These are phyloP conservation scores for Falco concolor DNA, from an alignment of 2,797 vertebrate genomes.

Conservation along the genomic window DNA sequence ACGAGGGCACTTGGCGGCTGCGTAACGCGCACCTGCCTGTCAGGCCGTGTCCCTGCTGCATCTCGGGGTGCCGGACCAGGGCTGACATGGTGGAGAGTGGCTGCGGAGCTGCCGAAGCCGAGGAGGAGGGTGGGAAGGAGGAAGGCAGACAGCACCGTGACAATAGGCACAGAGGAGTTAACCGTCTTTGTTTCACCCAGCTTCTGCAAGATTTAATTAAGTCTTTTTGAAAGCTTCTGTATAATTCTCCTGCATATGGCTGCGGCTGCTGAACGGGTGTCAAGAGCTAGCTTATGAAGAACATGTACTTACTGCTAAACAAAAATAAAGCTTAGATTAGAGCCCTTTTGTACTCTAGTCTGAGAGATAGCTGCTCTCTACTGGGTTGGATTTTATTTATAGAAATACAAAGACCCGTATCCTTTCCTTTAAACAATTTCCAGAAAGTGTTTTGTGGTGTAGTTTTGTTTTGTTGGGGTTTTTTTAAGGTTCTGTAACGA, in stretches of 20 bases:
- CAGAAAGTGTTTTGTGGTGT: neutral
- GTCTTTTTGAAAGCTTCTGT: neutral
- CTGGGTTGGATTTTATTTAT: neutral
- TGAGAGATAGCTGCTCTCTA: neutral
- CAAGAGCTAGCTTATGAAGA: neutral
- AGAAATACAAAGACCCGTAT: neutral
- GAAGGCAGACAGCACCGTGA: neutral
- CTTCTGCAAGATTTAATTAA: conserved; percentile 20
- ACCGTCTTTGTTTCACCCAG: neutral
- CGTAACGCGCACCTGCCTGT: conserved; percentile 17
- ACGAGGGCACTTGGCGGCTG: conserved; percentile 5
- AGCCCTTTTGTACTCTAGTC: neutral
- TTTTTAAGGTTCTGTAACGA: neutral
- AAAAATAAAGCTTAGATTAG: neutral
- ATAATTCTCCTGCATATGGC: neutral
- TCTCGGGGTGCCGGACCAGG: neutral
- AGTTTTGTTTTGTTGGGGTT: neutral
- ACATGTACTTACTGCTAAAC: neutral
- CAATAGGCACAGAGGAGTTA: neutral
- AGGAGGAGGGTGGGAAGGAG: neutral
- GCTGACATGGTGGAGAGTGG: neutral
- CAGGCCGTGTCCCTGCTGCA: neutral
- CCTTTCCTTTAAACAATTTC: neutral
- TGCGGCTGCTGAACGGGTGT: neutral
- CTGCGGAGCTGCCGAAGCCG: neutral